Conservation (phyloP, 2,888 invertebrate genomes). For the Eucriotettix oculatus region DNA sequence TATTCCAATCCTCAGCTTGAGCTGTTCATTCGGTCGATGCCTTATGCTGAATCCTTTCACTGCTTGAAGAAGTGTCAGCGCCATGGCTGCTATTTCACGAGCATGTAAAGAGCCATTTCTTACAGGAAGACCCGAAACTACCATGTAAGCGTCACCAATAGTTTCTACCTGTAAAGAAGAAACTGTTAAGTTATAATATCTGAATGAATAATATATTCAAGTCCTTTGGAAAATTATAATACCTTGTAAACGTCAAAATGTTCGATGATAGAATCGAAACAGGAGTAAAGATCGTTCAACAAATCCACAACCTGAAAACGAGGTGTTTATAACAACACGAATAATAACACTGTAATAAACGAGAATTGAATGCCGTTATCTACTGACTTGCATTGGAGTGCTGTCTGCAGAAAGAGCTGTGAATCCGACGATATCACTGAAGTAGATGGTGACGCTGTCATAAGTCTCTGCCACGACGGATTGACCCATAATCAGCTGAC, state of each 20-base stretch:
- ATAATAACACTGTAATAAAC: too few species aligned
- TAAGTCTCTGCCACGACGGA: constrained; percentile 62
- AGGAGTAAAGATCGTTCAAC: constrained; percentile 93
- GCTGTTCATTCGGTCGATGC: constrained; percentile 74
- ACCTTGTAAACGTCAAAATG: constrained; percentile 96
- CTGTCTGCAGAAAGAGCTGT: constrained; percentile 36
- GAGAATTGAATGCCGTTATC: too few species aligned
- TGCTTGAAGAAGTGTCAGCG: constrained; percentile 67
- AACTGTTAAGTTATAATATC: too few species aligned
- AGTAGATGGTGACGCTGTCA: constrained; percentile 72
- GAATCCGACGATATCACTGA: constrained; percentile 91
- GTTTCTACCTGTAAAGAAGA: constrained; percentile 59
- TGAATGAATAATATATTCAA: too few species aligned
- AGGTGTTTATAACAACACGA: too few species aligned
- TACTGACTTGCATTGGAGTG: constrained; percentile 25
- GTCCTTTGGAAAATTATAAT: constrained; percentile 3
- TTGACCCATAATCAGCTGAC: constrained; percentile 77
- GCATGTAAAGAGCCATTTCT: constrained; percentile 83
- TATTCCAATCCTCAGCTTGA: constrained; percentile 83
- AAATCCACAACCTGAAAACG: constrained; percentile 68
- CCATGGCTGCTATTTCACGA: constrained; percentile 81
- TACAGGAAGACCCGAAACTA: constrained; percentile 81
- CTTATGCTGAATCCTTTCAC: constrained; percentile 79
- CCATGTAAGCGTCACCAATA: constrained; percentile 90
- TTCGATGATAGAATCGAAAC: constrained; percentile 92